phyloP scores from a whole-genome alignment of 2,888 invertebrate genomes.

The Dolomedes plantarius region DNA sequence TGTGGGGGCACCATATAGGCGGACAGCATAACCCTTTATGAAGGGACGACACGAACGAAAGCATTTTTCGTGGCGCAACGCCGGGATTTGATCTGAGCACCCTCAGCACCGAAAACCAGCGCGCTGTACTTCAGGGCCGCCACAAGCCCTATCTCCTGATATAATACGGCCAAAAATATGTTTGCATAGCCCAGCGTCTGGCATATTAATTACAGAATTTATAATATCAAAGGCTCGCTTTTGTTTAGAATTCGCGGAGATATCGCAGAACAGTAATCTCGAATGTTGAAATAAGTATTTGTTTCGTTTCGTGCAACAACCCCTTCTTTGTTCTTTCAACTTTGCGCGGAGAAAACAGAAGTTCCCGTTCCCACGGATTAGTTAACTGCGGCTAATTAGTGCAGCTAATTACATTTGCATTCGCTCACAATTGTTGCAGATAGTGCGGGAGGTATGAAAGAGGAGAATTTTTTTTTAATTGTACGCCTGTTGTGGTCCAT shows the following conservation, averaged over 20 bases:
- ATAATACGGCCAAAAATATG: too few relatives aligned
- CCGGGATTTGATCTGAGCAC: too few relatives aligned
- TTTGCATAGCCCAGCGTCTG: too few relatives aligned
- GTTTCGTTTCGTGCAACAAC: neutral
- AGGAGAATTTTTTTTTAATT: neutral
- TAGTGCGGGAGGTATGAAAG: neutral
- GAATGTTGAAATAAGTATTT: slow-evolving; percentile 4
- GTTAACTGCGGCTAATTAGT: slow-evolving; percentile 5
- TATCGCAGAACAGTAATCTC: neutral
- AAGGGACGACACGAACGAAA: too few relatives aligned
- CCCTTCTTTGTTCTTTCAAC: neutral
- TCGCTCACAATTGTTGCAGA: slow-evolving; percentile 5
- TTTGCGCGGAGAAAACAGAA: neutral
- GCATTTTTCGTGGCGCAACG: too few relatives aligned
- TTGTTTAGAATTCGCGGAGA: neutral
- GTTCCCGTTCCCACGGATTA: slow-evolving; percentile 9
- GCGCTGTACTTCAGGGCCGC: too few relatives aligned
- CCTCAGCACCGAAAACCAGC: too few relatives aligned
- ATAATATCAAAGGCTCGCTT: neutral
- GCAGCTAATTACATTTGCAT: slow-evolving; percentile 12
- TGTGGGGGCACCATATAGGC: too few relatives aligned
- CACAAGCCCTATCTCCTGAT: too few relatives aligned
- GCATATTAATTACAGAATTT: neutral
- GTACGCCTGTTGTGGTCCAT: too few relatives aligned
- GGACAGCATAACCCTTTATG: too few relatives aligned